Evolutionary conservation across 2,113 vertebrate species (phyloP).

Genomic region (Sciurus niger): DNA sequence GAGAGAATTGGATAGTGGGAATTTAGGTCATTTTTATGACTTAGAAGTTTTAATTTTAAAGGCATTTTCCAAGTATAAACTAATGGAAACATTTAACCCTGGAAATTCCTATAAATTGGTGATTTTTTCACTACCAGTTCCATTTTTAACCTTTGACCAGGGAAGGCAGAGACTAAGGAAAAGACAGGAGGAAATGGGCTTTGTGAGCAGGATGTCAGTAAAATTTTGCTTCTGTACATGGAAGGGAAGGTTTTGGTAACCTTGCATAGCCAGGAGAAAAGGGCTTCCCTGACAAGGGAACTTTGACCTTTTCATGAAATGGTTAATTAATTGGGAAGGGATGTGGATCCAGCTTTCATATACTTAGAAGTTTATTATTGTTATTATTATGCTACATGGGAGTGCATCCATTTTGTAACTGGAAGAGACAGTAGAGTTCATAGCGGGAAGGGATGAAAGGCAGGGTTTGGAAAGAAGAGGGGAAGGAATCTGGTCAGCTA

Average conservation of each 20-base stretch:
- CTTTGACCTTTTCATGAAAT: constrained; percentile 48
- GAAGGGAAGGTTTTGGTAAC: background rate
- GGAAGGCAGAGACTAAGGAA: background rate
- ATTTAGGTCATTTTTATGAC: constrained; percentile 51
- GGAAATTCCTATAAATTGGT: background rate
- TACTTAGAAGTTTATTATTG: background rate
- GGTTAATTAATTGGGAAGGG: background rate
- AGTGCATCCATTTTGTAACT: background rate
- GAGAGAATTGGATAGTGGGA: constrained; percentile 2
- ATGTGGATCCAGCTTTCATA: background rate
- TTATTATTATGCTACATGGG: background rate
- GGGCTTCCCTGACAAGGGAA: constrained; percentile 46
- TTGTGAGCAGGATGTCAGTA: background rate
- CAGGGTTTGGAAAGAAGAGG: background rate
- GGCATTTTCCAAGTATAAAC: constrained; percentile 35
- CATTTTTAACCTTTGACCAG: constrained; percentile 6
- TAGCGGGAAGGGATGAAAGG: background rate
- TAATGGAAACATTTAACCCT: background rate
- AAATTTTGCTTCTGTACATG: background rate
- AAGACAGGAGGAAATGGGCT: background rate
- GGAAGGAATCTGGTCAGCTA: background rate
- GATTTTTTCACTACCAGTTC: too few relatives aligned
- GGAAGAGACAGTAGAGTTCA: background rate
- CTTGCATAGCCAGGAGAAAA: background rate
- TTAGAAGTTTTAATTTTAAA: constrained; percentile 45